phyloP scores from a whole-genome alignment of 2,113 vertebrate species.

The Sapayoa aenigma region DNA sequence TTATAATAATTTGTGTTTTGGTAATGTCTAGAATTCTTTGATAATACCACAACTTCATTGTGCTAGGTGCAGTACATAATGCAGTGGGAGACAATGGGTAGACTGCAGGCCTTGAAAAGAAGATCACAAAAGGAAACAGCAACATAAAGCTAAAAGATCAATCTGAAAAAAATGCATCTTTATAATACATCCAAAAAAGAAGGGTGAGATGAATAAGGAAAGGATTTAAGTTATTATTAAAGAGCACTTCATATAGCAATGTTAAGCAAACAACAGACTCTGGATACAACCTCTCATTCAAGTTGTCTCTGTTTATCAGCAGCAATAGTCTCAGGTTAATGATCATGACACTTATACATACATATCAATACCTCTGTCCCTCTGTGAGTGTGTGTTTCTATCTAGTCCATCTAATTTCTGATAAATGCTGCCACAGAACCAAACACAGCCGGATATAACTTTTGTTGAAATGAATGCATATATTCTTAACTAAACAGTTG shows the following conservation, averaged over 20 bases:
- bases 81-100: not conserved
- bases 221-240: not conserved
- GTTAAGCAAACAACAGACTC: not conserved
- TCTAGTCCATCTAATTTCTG: not conserved
- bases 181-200: not conserved
- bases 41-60: not conserved
- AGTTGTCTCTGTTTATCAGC: not conserved
- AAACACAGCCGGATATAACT: not conserved
- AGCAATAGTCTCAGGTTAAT: not conserved
- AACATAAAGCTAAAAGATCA: not conserved
- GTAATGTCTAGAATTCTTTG: not conserved
- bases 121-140: not conserved
- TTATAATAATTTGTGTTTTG: slow-evolving; percentile 35
- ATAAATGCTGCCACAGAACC: not conserved
- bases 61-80: not conserved
- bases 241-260: not conserved
- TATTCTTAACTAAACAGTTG: not conserved
- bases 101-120: not conserved
- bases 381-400: not conserved
- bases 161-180: not conserved
- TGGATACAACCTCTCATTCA: not conserved
- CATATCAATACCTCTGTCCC: too few relatives aligned
- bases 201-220: not conserved
- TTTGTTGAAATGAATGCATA: not conserved
- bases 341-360: not conserved